Evolutionary conservation across 2,797 vertebrate genomes (phyloP).

Genomic region (Anguilla megastoma): DNA sequence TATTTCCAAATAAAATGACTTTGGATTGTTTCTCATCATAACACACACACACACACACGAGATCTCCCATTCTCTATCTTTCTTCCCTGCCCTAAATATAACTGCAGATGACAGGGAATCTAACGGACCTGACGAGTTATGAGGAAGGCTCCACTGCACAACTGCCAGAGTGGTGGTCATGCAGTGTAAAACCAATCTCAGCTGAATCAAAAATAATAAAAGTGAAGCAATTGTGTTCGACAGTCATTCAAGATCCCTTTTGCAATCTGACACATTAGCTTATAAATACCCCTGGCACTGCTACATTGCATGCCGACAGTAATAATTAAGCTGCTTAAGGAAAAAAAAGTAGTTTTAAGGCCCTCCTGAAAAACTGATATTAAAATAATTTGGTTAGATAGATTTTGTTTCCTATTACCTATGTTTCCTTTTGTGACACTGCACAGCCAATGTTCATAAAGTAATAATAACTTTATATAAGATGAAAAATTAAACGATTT

Average conservation of each 20-base stretch:
- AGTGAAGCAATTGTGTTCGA: not conserved
- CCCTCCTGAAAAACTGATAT: too few species aligned
- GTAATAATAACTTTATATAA: too few species aligned
- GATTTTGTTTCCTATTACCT: too few species aligned
- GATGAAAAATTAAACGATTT: too few species aligned
- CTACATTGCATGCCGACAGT: not conserved
- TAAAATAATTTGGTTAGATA: too few species aligned
- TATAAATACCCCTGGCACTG: not conserved
- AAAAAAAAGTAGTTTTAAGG: too few species aligned
- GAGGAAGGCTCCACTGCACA: not conserved
- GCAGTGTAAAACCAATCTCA: not conserved
- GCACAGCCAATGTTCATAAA: too few species aligned
- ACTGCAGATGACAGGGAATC: not conserved
- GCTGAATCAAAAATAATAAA: constrained; percentile 13
- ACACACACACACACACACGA: not conserved
- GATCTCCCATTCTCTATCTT: not conserved
- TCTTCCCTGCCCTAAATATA: not conserved
- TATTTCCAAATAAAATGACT: not conserved
- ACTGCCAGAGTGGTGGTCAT: not conserved
- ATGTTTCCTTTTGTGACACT: too few species aligned
- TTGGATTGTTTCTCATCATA: not conserved
- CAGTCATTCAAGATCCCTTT: not conserved
- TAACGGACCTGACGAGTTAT: not conserved
- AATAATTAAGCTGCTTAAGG: too few species aligned
- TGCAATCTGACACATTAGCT: not conserved